Evolutionary conservation across 2,888 invertebrate genomes (phyloP), one percentile per base, ranked within the genome.

Genomic region (Silvanus unidentatus): DNA sequence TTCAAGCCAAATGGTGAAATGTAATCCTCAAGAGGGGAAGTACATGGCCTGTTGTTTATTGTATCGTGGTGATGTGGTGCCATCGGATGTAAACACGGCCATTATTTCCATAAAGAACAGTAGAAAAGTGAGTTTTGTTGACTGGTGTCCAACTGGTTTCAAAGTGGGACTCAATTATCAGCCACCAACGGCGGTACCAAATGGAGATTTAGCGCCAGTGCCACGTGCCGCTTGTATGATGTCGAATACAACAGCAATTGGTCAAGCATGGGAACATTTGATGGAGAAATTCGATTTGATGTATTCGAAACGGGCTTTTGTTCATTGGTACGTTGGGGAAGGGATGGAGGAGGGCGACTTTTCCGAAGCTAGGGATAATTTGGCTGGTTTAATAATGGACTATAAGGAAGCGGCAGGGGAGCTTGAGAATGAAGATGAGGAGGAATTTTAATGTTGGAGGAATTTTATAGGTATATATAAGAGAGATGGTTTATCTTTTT

Each of bases 201-300:
- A 83, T 13, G 87, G 86, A 0, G 88, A 89, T 71, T 73, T 89
- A 62, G 90, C 91, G 48, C 82, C 82, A 64, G 87, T 90, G 40
- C 84, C 87, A 58, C 80, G 93, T 52, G 92, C 93, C 29, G 89
- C 90, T 22, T 94, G 92, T 65, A 92, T 94, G 87, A 75, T 81
- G 66, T 90, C 80, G 64, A 95, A 95, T 73, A 94, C 93, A 4
- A 95, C 92, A 12, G 91, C 92, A 56, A 91, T 93, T 63, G 84
- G 86, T 10, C 85, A 88, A 63, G 92, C 92, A 39, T 94, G 92
- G 86, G 83, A 85, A 53, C 86, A 90, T 65, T 79, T 96, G 45
- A 87, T 93, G 74, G 86, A 86, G 73, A 97, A 96, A 74, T 94
- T 95, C 70, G 95, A 96, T 74, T 78, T 95, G 63, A 92, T 94